phyloP scores from a whole-genome alignment of 2,888 invertebrate genomes.

The Cataglyphis livida region DNA sequence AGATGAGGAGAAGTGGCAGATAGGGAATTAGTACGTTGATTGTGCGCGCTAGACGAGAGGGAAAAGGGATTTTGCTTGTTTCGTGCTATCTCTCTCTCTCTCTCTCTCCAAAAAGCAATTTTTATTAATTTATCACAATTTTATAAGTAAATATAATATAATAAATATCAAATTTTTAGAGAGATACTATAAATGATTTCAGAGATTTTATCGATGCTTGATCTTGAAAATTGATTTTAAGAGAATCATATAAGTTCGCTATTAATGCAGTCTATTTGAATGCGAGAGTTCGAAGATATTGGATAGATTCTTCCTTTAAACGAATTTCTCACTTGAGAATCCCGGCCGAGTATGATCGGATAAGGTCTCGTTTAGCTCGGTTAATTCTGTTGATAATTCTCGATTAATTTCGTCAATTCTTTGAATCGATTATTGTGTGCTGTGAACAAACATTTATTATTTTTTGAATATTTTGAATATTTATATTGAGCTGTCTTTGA shows the following conservation, averaged over 20 bases:
- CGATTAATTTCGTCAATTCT: conserved; percentile 72
- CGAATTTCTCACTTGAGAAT: conserved; percentile 58
- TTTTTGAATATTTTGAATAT: neutral
- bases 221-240: conserved; percentile 5
- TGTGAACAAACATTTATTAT: conserved; percentile 55
- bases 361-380: conserved; percentile 62
- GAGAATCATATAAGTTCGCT: neutral
- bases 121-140: neutral
- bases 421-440: conserved; percentile 57
- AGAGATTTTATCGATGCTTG: too few relatives aligned
- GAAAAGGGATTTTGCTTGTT: conserved; percentile 34
- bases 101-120: neutral
- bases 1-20: conserved; percentile 45
- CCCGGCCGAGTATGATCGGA: conserved; percentile 51
- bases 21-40: conserved; percentile 70
- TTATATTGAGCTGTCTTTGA: neutral
- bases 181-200: neutral
- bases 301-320: conserved; percentile 66
- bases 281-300: conserved; percentile 68
- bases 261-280: conserved; percentile 6
- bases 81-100: neutral
- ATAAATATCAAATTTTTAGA: too few relatives aligned
- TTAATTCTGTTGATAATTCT: neutral
- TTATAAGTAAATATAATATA: neutral
- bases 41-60: conserved; percentile 38